Percentiles rank a stretch among this genome's conserved stretches.
Conservation (phyloP, 2,888 invertebrate genomes). For the Synanthedon tipuliformis region DNA sequence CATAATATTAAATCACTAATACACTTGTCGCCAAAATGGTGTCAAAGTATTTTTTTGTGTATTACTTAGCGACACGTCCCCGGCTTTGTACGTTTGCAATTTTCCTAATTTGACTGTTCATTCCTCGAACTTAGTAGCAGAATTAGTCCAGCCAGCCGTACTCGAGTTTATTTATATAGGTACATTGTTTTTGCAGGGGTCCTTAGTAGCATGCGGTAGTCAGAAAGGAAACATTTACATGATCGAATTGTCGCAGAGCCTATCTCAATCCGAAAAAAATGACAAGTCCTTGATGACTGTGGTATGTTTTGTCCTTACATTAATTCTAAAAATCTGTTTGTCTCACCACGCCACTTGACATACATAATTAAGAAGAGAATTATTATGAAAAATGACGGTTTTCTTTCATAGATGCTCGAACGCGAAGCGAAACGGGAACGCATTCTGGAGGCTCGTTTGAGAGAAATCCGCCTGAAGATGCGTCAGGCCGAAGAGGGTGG, state of each 20-base stretch:
- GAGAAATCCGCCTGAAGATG: slow-evolving; percentile 78
- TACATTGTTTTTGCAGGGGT: slow-evolving; percentile 47
- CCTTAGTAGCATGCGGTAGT: slow-evolving; percentile 79
- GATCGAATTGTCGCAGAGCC: slow-evolving; percentile 78
- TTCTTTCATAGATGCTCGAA: slow-evolving; percentile 78
- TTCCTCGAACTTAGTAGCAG: no score
- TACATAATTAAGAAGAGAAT: background rate
- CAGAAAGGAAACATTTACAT: slow-evolving; percentile 78
- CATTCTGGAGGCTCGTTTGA: slow-evolving; percentile 87
- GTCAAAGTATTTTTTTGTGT: no score
- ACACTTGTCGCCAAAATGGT: no score
- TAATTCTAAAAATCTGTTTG: no score
- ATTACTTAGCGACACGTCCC: no score
- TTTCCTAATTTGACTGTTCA: no score
- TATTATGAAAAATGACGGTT: background rate
- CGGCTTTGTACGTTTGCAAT: no score
- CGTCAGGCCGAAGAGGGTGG: slow-evolving; percentile 37
- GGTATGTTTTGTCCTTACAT: slow-evolving; percentile 52
- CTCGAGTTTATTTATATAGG: background rate
- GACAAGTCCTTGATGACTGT: slow-evolving; percentile 78
- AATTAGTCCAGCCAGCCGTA: no score
- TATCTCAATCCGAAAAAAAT: slow-evolving; percentile 74
- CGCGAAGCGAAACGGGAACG: slow-evolving; percentile 89
- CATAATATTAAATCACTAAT: no score
- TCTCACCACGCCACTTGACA: no score